Evolutionary conservation across 2,888 invertebrate species (phyloP), one percentile per base, ranked within the genome.

Genomic region (Spilarctia lutea): DNA sequence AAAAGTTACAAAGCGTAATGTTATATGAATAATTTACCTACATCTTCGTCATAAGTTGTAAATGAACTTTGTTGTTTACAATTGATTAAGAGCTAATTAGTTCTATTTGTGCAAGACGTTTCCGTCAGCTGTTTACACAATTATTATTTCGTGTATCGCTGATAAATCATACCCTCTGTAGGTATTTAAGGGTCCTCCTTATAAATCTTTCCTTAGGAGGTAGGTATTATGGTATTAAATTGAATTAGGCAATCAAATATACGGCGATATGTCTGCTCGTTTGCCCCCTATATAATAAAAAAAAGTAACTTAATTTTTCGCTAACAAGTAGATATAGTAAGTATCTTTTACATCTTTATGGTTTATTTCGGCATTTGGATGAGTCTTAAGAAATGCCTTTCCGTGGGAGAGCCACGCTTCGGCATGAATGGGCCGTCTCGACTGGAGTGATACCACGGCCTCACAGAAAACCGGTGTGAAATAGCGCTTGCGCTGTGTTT

Each of bases 71-170:
- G 81, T 68, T 79, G 72, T 83, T 81, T 78, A 77, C 73, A 20
- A 71, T 71, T 69, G 75, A 78, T 78, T 78, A 82, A 20, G 56
- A 71, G 76, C 78, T 85, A 85, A 79, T 83, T 84, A 84, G 75
- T 68, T 65, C 10, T 78, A 77, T 78, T 81, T 79, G 73, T 68
- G 65, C 60, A 65, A 76, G 68, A 73, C 56, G 68, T 72, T 52
- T 18, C 75, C 72, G 77, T 77, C 79, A 77, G 70, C 75, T 79
- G 79, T 82, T 75, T 84, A 71, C 73, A 73, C 71, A 42, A 71
- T 79, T 72, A 88, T 83, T 90, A 90, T 88, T 91, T 86, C 90
- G 89, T 92, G 92, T 92, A 86, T 87, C 88, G 85, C 79, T 90
- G 89, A 91, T 92, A 90, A 91, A 80, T 87, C 65, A 71, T 24